Evolutionary conservation across 2,888 invertebrate genomes (phyloP).

Genomic region (Cremastinae sp.): DNA sequence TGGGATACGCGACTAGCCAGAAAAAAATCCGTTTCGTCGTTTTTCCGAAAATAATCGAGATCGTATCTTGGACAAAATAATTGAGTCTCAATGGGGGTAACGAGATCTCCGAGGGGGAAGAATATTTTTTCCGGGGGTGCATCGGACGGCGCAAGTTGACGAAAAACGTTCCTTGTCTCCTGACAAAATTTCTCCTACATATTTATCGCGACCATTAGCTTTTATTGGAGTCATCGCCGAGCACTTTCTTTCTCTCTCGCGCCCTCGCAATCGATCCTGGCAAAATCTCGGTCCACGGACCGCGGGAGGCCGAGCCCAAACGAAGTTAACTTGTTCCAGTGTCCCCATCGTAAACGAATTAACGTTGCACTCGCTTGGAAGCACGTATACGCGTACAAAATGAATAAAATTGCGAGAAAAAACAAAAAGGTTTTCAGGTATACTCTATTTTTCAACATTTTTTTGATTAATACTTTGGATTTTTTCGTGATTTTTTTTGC

Average conservation of each 20-base stretch:
- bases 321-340: constrained; percentile 60
- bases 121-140: not conserved
- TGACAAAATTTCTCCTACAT: constrained; percentile 16
- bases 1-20: too few species aligned
- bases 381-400: not conserved
- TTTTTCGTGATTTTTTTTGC: too few species aligned
- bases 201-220: constrained; percentile 57
- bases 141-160: not conserved
- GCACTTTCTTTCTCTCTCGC: constrained; percentile 4
- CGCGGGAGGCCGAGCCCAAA: constrained; percentile 39
- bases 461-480: too few species aligned
- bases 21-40: too few species aligned
- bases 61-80: constrained; percentile 4
- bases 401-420: constrained; percentile 1
- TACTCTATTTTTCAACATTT: too few species aligned
- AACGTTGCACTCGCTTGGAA: constrained; percentile 54
- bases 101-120: not conserved
- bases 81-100: not conserved
- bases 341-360: constrained; percentile 54
- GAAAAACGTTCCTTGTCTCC: not conserved
- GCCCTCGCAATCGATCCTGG: not conserved
- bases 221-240: constrained; percentile 53
- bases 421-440: not conserved
- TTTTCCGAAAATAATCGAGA: not conserved
- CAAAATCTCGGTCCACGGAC: constrained; percentile 33